Conservation (phyloP, 2,888 invertebrate species). For the Hylaea fasciaria region DNA sequence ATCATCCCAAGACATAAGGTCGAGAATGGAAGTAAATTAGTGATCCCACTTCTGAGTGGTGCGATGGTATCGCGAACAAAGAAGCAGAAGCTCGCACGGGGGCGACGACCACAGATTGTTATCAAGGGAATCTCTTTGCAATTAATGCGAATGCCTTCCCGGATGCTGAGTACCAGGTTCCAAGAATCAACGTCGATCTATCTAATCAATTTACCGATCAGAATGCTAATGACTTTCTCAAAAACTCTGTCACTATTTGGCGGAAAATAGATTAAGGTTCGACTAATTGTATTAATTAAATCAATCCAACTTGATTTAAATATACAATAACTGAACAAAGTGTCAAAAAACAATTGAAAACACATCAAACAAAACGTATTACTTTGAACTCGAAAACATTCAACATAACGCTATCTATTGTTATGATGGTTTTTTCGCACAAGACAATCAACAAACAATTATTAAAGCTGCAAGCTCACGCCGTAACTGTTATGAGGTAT, state of each 20-base stretch:
- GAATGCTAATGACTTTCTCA: slow-evolving; percentile 26
- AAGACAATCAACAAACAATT: slow-evolving; percentile 65
- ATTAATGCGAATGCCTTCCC: slow-evolving; percentile 71
- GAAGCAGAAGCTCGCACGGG: slow-evolving; percentile 68
- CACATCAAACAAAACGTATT: slow-evolving; percentile 2
- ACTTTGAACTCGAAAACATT: slow-evolving; percentile 18
- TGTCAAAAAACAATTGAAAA: background rate
- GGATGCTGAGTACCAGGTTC: slow-evolving; percentile 44
- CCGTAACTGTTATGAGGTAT: slow-evolving; percentile 60
- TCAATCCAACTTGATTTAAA: too few relatives aligned
- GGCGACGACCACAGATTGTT: slow-evolving; percentile 71
- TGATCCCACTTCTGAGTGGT: slow-evolving; percentile 25
- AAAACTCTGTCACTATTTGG: background rate
- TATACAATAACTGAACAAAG: background rate
- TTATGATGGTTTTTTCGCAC: slow-evolving; percentile 55
- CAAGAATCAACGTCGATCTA: slow-evolving; percentile 26
- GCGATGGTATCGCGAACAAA: slow-evolving; percentile 55
- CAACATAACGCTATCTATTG: slow-evolving; percentile 44
- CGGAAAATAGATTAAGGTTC: too few relatives aligned
- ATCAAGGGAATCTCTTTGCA: slow-evolving; percentile 67
- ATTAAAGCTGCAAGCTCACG: slow-evolving; percentile 56
- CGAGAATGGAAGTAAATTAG: slow-evolving; percentile 40
- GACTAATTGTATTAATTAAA: background rate
- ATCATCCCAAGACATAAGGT: slow-evolving; percentile 47
- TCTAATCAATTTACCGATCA: slow-evolving; percentile 29